These are phyloP conservation scores for Rhizoglyphus robini DNA, from an alignment of 1,140 invertebrate species.

Conservation along the genomic window DNA sequence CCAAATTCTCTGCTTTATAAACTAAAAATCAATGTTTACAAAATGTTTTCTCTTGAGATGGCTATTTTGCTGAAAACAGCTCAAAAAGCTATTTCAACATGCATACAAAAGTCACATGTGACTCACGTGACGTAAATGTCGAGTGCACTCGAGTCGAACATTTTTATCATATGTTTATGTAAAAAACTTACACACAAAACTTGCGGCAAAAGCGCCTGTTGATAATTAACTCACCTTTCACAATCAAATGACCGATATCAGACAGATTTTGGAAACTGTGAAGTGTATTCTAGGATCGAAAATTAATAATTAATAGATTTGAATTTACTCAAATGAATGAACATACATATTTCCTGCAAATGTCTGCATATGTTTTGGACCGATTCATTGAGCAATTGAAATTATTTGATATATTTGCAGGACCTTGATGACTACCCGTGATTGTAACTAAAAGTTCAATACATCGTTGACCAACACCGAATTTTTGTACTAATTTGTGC, in stretches of 20 bases:
- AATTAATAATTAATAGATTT: conserved; percentile 5
- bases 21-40: conserved; percentile 34
- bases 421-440: conserved; percentile 55
- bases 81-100: no score
- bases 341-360: no score
- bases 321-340: not conserved
- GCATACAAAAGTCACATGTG: no score
- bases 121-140: no score
- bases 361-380: no score
- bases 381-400: not conserved
- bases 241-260: conserved; percentile 36
- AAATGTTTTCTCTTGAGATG: not conserved
- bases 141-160: no score
- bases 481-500: conserved; percentile 57
- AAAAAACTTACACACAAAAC: no score
- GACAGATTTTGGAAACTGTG: conserved; percentile 33
- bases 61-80: no score
- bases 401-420: not conserved
- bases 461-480: conserved; percentile 69
- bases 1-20: conserved; percentile 71
- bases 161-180: no score
- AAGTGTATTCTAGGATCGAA: conserved; percentile 29
- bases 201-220: no score
- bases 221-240: conserved; percentile 36
- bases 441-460: conserved; percentile 82